A percentile compares a stretch with the other conserved stretches of the same genome.
These are phyloP conservation scores for Panopea generosa DNA, from an alignment of 2,888 invertebrate species.

Conservation along the genomic window DNA sequence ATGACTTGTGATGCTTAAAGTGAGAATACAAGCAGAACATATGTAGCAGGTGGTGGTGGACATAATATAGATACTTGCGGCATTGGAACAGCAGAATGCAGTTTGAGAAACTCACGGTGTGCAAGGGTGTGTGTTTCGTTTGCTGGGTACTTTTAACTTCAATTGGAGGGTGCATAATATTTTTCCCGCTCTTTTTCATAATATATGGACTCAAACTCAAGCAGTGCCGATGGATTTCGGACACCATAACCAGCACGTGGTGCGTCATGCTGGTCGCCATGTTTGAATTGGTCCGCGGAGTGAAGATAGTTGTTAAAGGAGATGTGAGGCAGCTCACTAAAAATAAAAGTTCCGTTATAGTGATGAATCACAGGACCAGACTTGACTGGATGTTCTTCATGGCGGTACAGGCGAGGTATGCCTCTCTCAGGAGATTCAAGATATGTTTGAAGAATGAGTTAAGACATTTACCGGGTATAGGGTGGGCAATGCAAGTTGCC, in stretches of 20 bases:
- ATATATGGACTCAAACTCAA: slow-evolving; percentile 29
- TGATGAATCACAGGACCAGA: slow-evolving; percentile 94
- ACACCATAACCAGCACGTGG: slow-evolving; percentile 53
- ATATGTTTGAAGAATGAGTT: slow-evolving; percentile 53
- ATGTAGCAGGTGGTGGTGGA: too few species aligned
- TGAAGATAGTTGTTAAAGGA: slow-evolving; percentile 91
- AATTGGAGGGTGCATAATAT: slow-evolving; percentile 40
- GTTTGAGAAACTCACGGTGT: background rate
- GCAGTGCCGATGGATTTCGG: slow-evolving; percentile 40
- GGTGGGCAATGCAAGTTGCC: slow-evolving; percentile 62
- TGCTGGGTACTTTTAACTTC: slow-evolving; percentile 36
- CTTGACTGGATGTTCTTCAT: slow-evolving; percentile 97
- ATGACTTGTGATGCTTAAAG: too few species aligned
- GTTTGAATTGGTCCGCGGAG: slow-evolving; percentile 89
- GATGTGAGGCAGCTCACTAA: slow-evolving; percentile 89
- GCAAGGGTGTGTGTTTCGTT: slow-evolving; percentile 45
- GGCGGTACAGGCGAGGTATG: slow-evolving; percentile 90
- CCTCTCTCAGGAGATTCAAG: slow-evolving; percentile 70
- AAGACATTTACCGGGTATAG: slow-evolving; percentile 45
- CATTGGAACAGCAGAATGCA: too few species aligned
- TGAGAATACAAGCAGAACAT: too few species aligned
- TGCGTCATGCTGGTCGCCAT: slow-evolving; percentile 87
- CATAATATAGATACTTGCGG: too few species aligned
- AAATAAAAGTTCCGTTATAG: slow-evolving; percentile 90
- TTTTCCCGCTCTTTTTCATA: slow-evolving; percentile 44